Percentiles rank a stretch among this genome's conserved stretches.
Evolutionary conservation across 30 jellyfish, hydroid and myxozoan genomes (phyloP).

Genomic region (Phacellophora camtschatica): DNA sequence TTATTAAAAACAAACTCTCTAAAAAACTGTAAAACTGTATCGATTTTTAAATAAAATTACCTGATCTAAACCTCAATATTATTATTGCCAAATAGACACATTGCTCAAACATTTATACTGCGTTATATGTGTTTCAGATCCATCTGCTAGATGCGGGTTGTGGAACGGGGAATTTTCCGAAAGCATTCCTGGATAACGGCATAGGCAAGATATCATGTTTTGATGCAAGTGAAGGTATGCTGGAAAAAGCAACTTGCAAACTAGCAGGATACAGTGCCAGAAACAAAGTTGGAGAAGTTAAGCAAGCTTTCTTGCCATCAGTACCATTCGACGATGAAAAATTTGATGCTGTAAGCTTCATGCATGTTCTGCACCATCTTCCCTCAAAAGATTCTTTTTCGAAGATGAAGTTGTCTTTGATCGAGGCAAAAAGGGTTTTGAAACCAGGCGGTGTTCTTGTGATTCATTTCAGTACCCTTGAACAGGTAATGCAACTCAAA

Average conservation of each 20-base stretch:
- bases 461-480: not conserved
- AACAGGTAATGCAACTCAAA: constrained; percentile 34
- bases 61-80: too few relatives aligned
- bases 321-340: constrained; percentile 44
- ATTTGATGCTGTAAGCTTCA: constrained; percentile 61
- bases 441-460: constrained; percentile 40
- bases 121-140: constrained; percentile 8
- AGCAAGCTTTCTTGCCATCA: constrained; percentile 54
- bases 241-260: constrained; percentile 47
- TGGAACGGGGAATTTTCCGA: constrained; percentile 85
- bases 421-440: constrained; percentile 8
- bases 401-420: not conserved
- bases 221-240: constrained; percentile 84
- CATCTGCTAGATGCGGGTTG: constrained; percentile 78
- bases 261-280: not conserved
- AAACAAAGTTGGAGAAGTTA: constrained; percentile 6
- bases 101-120: not conserved
- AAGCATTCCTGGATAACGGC: constrained; percentile 62
- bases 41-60: too few relatives aligned
- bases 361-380: constrained; percentile 81
- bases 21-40: too few relatives aligned
- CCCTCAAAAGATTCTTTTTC: too few relatives aligned
- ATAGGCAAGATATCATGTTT: constrained; percentile 36
- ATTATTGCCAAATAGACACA: too few relatives aligned
- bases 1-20: too few relatives aligned